These are phyloP conservation scores for Drosophila lowei DNA, from an alignment of 1,140 invertebrate genomes.

Conservation along the genomic window DNA sequence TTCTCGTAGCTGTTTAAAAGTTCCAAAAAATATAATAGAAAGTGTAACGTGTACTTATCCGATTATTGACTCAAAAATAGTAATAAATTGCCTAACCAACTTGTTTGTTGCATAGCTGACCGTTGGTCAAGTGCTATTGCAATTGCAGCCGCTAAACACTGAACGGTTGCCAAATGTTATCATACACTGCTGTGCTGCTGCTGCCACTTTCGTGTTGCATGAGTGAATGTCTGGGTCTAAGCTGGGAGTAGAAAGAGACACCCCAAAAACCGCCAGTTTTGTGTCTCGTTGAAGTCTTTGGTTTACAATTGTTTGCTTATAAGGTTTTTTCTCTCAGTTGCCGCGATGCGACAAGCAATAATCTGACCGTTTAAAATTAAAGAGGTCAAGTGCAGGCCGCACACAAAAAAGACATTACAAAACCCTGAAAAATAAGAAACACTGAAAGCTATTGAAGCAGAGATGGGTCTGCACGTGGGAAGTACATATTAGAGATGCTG, in stretches of 20 bases:
- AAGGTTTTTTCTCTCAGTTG: constrained; percentile 15
- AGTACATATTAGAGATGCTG: no score
- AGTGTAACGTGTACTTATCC: constrained; percentile 21
- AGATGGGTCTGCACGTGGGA: no score
- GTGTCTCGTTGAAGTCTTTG: constrained; percentile 69
- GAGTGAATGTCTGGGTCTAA: constrained; percentile 6
- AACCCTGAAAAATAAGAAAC: constrained; percentile 13
- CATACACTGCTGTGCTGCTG: constrained; percentile 28
- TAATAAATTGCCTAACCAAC: constrained; percentile 21
- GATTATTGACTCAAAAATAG: constrained; percentile 36
- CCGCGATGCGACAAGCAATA: constrained; percentile 24
- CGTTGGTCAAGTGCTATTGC: constrained; percentile 46
- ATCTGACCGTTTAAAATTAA: constrained; percentile 32
- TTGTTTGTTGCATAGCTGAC: constrained; percentile 55
- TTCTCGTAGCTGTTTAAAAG: no score
- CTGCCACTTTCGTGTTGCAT: constrained; percentile 49
- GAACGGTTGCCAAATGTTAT: constrained; percentile 56
- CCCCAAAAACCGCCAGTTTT: constrained; percentile 53
- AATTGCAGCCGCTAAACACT: constrained; percentile 50
- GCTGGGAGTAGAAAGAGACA: constrained; percentile 14
- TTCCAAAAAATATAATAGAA: background rate
- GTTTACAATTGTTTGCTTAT: constrained; percentile 41
- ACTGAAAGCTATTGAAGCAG: no score
- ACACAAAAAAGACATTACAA: constrained; percentile 44
- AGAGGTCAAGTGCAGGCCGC: constrained; percentile 67